Evolutionary conservation across 2,888 invertebrate species (phyloP).

Genomic region (Tetrapedia diversipes): DNA sequence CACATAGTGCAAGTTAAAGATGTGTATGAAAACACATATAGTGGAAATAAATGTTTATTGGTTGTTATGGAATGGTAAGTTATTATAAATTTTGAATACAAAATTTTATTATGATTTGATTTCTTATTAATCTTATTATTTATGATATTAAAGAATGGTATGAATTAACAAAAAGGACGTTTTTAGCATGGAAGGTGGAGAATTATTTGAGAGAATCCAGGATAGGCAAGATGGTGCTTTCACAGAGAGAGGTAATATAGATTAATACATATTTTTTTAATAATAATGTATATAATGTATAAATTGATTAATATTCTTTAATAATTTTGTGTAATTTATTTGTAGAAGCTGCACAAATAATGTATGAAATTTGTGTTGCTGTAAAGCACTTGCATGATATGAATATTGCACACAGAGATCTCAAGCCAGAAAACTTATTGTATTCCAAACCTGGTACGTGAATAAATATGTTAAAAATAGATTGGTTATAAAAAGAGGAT

Average conservation of each 20-base stretch:
- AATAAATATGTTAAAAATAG: not conserved
- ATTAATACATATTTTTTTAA: conserved; percentile 1
- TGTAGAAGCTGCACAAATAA: conserved; percentile 95
- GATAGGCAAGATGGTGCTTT: conserved; percentile 97
- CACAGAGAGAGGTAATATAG: conserved; percentile 91
- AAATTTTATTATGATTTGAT: not conserved
- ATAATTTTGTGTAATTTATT: conserved; percentile 42
- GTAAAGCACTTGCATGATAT: conserved; percentile 96
- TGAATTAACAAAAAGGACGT: not conserved
- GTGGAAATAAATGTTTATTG: conserved; percentile 94
- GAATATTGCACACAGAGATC: conserved; percentile 98
- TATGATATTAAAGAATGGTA: not conserved
- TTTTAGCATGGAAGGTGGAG: conserved; percentile 97
- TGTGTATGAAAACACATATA: conserved; percentile 98
- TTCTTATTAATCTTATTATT: too few species aligned
- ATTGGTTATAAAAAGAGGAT: not conserved
- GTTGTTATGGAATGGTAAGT: conserved; percentile 99
- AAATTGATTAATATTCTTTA: not conserved
- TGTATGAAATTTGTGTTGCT: conserved; percentile 98
- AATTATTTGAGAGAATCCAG: conserved; percentile 98
- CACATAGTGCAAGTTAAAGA: conserved; percentile 97
- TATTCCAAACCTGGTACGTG: conserved; percentile 89
- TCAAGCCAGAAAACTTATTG: conserved; percentile 98
- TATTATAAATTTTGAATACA: not conserved
- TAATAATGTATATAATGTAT: not conserved